Evolutionary conservation across 2,113 vertebrate species (phyloP).

Genomic region (Anseranas semipalmata): DNA sequence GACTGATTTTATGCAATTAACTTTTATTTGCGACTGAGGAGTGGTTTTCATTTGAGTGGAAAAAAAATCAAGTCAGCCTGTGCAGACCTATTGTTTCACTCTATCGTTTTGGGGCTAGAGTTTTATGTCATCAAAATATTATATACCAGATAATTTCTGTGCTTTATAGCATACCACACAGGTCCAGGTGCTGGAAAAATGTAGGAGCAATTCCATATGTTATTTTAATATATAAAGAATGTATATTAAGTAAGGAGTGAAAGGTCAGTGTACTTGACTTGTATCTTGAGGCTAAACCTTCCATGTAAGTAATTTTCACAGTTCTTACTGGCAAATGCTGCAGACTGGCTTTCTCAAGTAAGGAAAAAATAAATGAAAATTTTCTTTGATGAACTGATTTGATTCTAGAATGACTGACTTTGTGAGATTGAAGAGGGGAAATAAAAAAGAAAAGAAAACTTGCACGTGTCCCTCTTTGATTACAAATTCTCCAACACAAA

Average conservation of each 20-base stretch:
- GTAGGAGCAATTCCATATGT: neutral
- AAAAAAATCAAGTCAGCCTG: neutral
- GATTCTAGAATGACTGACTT: constrained; percentile 10
- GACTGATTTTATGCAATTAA: neutral
- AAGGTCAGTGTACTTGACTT: neutral
- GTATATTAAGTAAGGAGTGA: neutral
- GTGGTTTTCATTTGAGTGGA: neutral
- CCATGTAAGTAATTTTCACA: neutral
- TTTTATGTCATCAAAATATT: neutral
- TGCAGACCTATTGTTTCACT: neutral
- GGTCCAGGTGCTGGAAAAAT: neutral
- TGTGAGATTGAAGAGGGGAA: neutral
- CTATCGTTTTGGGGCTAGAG: neutral
- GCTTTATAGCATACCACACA: neutral
- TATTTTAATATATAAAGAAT: neutral
- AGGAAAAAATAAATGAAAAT: neutral
- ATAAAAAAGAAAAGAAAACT: neutral
- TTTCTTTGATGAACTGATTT: constrained; percentile 18
- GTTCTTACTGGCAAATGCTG: neutral
- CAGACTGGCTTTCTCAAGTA: neutral
- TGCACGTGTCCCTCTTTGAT: neutral
- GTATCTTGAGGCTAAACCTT: no score
- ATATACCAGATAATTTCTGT: neutral
- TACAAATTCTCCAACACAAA: constrained; percentile 41
- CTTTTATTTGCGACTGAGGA: neutral